Evolutionary conservation across 2,797 vertebrate genomes (phyloP).

Genomic region (Melanogrammus aeglefinus): DNA sequence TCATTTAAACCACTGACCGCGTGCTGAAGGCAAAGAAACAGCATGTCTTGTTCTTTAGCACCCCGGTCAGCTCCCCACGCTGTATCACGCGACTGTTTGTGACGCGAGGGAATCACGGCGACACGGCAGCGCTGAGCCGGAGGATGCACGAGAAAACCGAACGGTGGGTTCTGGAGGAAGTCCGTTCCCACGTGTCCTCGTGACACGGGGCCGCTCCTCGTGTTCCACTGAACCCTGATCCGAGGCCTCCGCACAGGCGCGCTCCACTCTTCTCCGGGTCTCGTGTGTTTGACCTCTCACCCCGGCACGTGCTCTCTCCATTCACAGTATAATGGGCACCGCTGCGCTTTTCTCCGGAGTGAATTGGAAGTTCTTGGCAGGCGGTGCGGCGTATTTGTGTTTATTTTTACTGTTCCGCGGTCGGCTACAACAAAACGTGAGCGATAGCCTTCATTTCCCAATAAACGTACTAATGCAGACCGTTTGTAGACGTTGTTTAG

Average conservation of each 20-base stretch:
- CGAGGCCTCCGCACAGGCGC: slow-evolving; percentile 53
- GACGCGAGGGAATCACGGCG: background rate
- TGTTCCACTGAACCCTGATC: slow-evolving; percentile 61
- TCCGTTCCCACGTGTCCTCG: background rate
- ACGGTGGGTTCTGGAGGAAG: background rate
- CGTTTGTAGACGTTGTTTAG: background rate
- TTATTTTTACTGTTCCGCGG: no score
- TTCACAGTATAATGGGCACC: slow-evolving; percentile 63
- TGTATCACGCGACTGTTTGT: background rate
- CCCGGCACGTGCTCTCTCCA: slow-evolving; percentile 57
- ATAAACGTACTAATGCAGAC: background rate
- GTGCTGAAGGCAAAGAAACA: background rate
- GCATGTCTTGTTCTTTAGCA: slow-evolving; percentile 44
- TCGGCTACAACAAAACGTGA: background rate
- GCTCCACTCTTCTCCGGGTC: slow-evolving; percentile 45
- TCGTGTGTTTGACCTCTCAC: slow-evolving; percentile 61
- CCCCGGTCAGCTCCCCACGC: slow-evolving; percentile 44
- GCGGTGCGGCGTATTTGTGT: slow-evolving; percentile 22
- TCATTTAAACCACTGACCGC: background rate
- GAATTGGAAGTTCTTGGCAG: slow-evolving; percentile 18
- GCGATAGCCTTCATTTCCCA: background rate
- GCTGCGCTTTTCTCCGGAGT: slow-evolving; percentile 43
- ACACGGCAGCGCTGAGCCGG: background rate
- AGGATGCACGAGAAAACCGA: background rate
- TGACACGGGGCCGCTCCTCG: slow-evolving; percentile 30